These are phyloP conservation scores for Acronicta aceris DNA, from an alignment of 2,888 invertebrate genomes.

Conservation along the genomic window DNA sequence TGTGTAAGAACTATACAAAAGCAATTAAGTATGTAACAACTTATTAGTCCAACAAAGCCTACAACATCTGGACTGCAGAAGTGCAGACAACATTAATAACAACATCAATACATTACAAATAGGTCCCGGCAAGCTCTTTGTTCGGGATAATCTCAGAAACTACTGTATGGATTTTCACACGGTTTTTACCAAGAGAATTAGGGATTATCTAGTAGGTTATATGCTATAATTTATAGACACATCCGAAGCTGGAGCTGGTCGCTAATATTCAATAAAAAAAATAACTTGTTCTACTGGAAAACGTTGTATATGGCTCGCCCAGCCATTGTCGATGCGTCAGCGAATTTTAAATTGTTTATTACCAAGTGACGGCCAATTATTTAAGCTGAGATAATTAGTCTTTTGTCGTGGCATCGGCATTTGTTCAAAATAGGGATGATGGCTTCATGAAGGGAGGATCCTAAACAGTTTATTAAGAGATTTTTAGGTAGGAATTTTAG, in stretches of 20 bases:
- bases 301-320: constrained; percentile 16
- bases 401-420: constrained; percentile 50
- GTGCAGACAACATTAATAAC: not conserved
- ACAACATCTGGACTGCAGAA: constrained; percentile 16
- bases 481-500: constrained; percentile 1
- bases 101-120: not conserved
- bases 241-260: too few relatives aligned
- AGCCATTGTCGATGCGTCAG: constrained; percentile 51
- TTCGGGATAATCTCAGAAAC: too few relatives aligned
- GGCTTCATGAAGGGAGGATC: constrained; percentile 23
- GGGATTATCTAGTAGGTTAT: too few relatives aligned
- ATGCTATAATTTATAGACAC: too few relatives aligned
- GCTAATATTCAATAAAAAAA: not conserved
- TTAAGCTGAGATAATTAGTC: constrained; percentile 58
- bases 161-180: too few relatives aligned
- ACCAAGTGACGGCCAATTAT: constrained; percentile 55
- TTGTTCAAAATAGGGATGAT: constrained; percentile 40
- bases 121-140: too few relatives aligned
- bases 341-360: constrained; percentile 60
- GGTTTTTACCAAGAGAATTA: too few relatives aligned
- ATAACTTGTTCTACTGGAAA: constrained; percentile 43
- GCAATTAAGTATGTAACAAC: not conserved
- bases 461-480: constrained; percentile 11
- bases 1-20: not conserved
- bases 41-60: constrained; percentile 2